Evolutionary conservation across 2,113 vertebrate species (phyloP), one percentile per base, ranked within the genome.

Genomic region (Tiliqua scincoides): DNA sequence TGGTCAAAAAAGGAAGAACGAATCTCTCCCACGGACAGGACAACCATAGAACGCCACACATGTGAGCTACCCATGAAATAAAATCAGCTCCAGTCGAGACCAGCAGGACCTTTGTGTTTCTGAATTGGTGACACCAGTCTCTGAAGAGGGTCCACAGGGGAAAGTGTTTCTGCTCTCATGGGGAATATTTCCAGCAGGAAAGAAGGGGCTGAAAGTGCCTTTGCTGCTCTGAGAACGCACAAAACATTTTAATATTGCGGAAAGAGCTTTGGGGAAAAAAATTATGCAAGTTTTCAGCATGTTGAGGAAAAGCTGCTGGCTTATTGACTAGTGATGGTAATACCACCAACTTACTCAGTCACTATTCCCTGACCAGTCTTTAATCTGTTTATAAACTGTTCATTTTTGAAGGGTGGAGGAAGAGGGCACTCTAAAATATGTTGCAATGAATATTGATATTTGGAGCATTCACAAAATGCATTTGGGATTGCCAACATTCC

Each of bases 1-100:
- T 87, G 84, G 48, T 40, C 71, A 89, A 93, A 88, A 89, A 83
- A 90, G 72, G 86, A 92, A 91, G 89, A 85, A 40, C 37, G 48
- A 71, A 82, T 62, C 70, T 82, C 79, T 21, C 72, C 71, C 81
- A 79, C 61, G 32, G 73, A 43, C 0, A 12, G 54, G 71, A 78
- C 76, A 87, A 85, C 73, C 8, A n/a, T 32, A 57, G 30, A 59
- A 0, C 0, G 48, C 61, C 40, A 18, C 35, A 32, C 9, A 4
- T 35, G 52, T 4, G 23, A 7, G 15, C 74, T 72, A 85, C 25
- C 35, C 82, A 87, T 74, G 88, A 86, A 82, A 0, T 25, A 52
- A 85, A 92, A 89, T 0, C 65, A 68, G 71, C 35, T 82, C 85
- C 37, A 32, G 23, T 35, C 84, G 77, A 12, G 43, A 14, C 75